phyloP scores from a whole-genome alignment of 2,888 invertebrate species.

The Ormyrus thymus region DNA sequence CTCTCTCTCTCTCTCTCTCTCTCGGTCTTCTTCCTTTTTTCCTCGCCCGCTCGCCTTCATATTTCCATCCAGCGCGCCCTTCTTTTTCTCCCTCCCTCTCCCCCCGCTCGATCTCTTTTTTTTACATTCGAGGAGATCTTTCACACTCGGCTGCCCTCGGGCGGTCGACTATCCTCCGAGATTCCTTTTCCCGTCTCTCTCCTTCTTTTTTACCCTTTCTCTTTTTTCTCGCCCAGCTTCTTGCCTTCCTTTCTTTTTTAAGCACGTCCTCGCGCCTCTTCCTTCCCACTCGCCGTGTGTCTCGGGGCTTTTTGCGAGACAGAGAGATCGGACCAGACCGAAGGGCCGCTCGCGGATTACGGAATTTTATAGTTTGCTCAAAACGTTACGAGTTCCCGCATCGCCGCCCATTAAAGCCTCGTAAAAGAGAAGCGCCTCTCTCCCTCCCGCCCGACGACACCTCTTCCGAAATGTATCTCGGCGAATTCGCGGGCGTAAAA shows the following conservation, averaged over 20 bases:
- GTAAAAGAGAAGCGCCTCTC: slow-evolving; percentile 35
- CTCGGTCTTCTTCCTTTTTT: slow-evolving; percentile 12
- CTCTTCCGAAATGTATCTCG: slow-evolving; percentile 1
- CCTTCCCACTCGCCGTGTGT: not conserved
- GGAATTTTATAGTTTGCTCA: slow-evolving; percentile 51
- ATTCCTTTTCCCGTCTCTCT: slow-evolving; percentile 8
- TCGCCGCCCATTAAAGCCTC: slow-evolving; percentile 46
- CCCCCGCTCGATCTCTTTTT: not conserved
- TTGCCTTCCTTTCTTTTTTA: not conserved
- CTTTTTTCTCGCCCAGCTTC: not conserved
- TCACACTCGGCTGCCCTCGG: slow-evolving; percentile 58
- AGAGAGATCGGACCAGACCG: not conserved
- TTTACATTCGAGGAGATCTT: slow-evolving; percentile 52
- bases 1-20: not conserved
- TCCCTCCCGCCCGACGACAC: too few species aligned
- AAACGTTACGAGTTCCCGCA: slow-evolving; percentile 45
- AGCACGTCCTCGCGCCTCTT: not conserved
- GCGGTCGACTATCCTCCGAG: slow-evolving; percentile 20
- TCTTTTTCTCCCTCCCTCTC: too few species aligned
- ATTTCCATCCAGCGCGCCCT: slow-evolving; percentile 12
- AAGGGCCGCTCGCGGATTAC: slow-evolving; percentile 30
- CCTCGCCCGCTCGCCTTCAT: slow-evolving; percentile 15
- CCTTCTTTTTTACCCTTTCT: slow-evolving; percentile 7
- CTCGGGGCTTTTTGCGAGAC: slow-evolving; percentile 1
- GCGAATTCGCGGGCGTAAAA: slow-evolving; percentile 1